These are phyloP conservation scores for Sarcophaga peregrina DNA, from an alignment of 1,140 invertebrate genomes.

Conservation along the genomic window DNA sequence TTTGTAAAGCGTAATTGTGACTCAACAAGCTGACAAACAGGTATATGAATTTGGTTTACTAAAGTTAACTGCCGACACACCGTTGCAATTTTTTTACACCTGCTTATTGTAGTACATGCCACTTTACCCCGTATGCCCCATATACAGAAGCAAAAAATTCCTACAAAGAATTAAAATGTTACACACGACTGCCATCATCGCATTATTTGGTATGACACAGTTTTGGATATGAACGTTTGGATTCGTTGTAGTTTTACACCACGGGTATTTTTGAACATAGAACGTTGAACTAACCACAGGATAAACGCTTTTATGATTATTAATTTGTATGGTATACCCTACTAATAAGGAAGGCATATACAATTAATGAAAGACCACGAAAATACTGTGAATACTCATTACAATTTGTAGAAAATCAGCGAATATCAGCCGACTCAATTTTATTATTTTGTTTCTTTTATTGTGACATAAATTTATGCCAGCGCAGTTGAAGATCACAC, in stretches of 20 bases:
- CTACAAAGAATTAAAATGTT: not conserved
- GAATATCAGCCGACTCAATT: too few species aligned
- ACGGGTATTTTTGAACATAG: not conserved
- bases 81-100: not conserved
- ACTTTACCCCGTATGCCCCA: not conserved
- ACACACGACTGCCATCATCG: not conserved
- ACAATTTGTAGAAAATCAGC: too few species aligned
- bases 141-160: not conserved
- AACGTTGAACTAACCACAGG: slow-evolving; percentile 22
- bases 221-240: not conserved
- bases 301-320: slow-evolving; percentile 39
- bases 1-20: not conserved
- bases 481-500: too few species aligned
- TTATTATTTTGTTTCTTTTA: too few species aligned
- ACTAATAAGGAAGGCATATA: too few species aligned
- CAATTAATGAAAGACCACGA: too few species aligned
- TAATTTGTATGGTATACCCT: slow-evolving; percentile 5
- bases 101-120: slow-evolving; percentile 3
- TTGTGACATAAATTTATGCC: too few species aligned
- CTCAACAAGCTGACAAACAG: not conserved
- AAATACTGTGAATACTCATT: too few species aligned
- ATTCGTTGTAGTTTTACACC: not conserved
- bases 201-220: not conserved
- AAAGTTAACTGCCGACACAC: too few species aligned
- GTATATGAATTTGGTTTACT: too few species aligned